phyloP scores from a whole-genome alignment of 2,888 invertebrate species.

The Notodonta ziczac region DNA sequence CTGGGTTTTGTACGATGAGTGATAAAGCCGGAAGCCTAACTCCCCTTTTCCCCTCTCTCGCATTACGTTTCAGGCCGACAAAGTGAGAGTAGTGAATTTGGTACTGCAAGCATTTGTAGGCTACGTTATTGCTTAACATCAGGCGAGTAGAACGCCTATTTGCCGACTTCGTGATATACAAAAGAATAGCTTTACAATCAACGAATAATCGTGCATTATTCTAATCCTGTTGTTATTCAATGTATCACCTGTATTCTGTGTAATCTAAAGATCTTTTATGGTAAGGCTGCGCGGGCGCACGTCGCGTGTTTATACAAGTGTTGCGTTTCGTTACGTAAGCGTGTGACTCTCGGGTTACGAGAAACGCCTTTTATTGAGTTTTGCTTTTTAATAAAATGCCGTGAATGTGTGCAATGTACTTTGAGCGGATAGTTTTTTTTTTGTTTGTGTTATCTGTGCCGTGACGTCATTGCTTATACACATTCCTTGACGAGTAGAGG shows the following conservation, averaged over 20 bases:
- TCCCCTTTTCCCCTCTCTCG: too few relatives aligned
- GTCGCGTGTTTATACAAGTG: constrained; percentile 35
- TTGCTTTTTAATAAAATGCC: neutral
- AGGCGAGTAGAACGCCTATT: too few relatives aligned
- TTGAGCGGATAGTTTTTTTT: neutral
- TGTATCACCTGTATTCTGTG: neutral
- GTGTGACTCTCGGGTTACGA: constrained; percentile 25
- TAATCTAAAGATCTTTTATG: neutral
- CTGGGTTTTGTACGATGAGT: too few relatives aligned
- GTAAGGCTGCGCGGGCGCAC: constrained; percentile 24
- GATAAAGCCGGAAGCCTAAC: too few relatives aligned
- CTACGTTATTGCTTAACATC: too few relatives aligned
- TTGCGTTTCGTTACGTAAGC: constrained; percentile 31
- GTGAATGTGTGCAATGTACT: neutral
- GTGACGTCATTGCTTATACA: neutral
- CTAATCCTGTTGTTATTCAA: too few relatives aligned
- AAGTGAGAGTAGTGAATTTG: too few relatives aligned
- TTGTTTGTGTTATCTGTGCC: neutral
- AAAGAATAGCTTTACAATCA: too few relatives aligned
- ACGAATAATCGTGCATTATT: too few relatives aligned
- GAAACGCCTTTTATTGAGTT: constrained; percentile 1
- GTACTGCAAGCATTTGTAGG: too few relatives aligned
- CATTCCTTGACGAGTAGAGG: neutral
- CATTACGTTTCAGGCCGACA: too few relatives aligned
- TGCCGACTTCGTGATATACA: too few relatives aligned